A percentile compares a stretch with the other conserved stretches of the same genome.
Evolutionary conservation across 2,888 invertebrate genomes (phyloP).

Genomic region (Agonopterix alstromeriana): DNA sequence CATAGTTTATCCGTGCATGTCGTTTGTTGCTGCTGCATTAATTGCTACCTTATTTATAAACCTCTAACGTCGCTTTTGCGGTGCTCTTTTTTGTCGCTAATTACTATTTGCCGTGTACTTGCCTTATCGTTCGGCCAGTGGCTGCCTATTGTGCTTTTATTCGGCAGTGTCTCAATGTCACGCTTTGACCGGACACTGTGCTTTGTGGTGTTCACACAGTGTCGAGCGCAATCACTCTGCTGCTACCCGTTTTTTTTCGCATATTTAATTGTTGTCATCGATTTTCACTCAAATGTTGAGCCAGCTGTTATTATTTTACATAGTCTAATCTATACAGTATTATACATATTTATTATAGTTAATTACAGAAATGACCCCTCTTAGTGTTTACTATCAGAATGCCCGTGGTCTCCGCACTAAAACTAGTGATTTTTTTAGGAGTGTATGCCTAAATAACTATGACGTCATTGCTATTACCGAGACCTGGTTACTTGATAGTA

Average conservation of each 20-base stretch:
- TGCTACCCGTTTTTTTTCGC: neutral
- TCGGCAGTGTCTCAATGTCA: neutral
- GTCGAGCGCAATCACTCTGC: neutral
- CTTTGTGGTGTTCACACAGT: neutral
- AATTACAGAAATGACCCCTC: conserved; percentile 1
- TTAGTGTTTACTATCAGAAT: neutral
- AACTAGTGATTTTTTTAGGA: conserved; percentile 4
- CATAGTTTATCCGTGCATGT: neutral
- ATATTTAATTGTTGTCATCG: neutral
- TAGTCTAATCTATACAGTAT: no score
- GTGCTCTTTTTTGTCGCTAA: neutral
- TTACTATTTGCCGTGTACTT: neutral
- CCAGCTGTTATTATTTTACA: neutral
- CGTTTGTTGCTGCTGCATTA: neutral
- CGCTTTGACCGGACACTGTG: neutral
- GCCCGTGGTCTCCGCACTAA: conserved; percentile 2
- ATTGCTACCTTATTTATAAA: neutral
- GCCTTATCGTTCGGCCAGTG: neutral
- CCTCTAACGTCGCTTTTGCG: neutral
- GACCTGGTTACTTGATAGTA: conserved; percentile 1
- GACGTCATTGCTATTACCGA: conserved; percentile 7
- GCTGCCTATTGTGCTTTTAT: neutral
- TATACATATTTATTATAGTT: neutral
- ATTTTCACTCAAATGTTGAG: neutral
- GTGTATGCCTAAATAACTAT: neutral